phyloP scores from a whole-genome alignment of 1,140 invertebrate species.

The Platorchestia sp. region DNA sequence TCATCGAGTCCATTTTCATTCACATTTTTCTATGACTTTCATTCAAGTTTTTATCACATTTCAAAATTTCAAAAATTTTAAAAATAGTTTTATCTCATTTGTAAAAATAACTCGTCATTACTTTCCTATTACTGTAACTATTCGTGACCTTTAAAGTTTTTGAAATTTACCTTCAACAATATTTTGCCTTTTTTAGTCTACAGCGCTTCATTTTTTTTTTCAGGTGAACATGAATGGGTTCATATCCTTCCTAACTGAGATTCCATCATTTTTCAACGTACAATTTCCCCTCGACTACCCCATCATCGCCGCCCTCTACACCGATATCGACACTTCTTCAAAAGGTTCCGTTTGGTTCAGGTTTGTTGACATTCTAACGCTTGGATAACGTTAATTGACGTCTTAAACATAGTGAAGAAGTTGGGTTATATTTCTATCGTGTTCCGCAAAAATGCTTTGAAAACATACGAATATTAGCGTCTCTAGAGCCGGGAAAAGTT shows the following conservation, averaged over 20 bases:
- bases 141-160: not conserved
- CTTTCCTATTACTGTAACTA: too few relatives aligned
- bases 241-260: constrained; percentile 88
- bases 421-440: too few relatives aligned
- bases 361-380: constrained; percentile 69
- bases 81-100: not conserved
- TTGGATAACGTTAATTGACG: constrained; percentile 55
- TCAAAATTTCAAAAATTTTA: not conserved
- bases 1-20: not conserved
- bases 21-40: not conserved
- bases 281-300: constrained; percentile 92
- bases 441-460: too few relatives aligned
- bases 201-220: constrained; percentile 68
- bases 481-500: too few relatives aligned
- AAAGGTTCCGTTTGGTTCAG: constrained; percentile 83
- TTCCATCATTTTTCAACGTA: constrained; percentile 86
- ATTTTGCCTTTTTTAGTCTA: not conserved
- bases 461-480: too few relatives aligned
- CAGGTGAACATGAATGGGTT: constrained; percentile 94
- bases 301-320: constrained; percentile 90
- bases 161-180: not conserved
- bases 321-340: constrained; percentile 87
- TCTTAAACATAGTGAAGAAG: not conserved
- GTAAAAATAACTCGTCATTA: too few relatives aligned
- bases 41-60: not conserved